Evolutionary conservation across 2,797 vertebrate genomes (phyloP).

Genomic region (Sebastes nivosus): DNA sequence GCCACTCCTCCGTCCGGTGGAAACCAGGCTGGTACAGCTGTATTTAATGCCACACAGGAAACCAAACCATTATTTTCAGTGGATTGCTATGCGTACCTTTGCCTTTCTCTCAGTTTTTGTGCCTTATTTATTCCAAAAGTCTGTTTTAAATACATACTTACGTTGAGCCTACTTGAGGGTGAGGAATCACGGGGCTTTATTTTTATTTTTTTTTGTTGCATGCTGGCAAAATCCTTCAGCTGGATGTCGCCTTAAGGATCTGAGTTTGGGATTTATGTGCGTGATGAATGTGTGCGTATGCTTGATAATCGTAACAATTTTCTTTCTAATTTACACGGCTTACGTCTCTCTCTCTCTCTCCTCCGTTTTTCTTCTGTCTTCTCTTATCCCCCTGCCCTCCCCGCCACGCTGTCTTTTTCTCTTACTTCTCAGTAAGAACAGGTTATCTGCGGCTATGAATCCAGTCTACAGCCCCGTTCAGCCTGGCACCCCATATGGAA

Average conservation of each 20-base stretch:
- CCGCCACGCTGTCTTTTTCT: constrained; percentile 20
- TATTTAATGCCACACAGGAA: constrained; percentile 26
- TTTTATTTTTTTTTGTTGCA: constrained; percentile 16
- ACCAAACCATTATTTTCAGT: constrained; percentile 6
- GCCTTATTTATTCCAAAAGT: constrained; percentile 4
- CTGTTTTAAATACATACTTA: constrained; percentile 33
- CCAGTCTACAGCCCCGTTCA: constrained; percentile 99
- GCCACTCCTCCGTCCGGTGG: not conserved
- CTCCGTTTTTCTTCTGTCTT: constrained; percentile 29
- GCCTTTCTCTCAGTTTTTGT: constrained; percentile 30
- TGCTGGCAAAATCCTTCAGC: constrained; percentile 45
- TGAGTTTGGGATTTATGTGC: constrained; percentile 43
- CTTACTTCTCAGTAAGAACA: constrained; percentile 85
- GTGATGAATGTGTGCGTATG: constrained; percentile 8
- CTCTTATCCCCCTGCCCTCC: constrained; percentile 21
- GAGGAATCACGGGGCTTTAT: constrained; percentile 35
- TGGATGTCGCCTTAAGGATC: constrained; percentile 44
- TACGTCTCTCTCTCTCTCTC: constrained; percentile 24
- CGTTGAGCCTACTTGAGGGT: constrained; percentile 36
- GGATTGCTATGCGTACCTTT: constrained; percentile 34
- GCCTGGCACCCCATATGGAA: constrained; percentile 96
- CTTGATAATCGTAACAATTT: constrained; percentile 42
- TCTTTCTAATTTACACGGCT: constrained; percentile 44
- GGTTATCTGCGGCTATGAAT: constrained; percentile 95
- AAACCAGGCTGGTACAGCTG: not conserved